A percentile compares a stretch with the other conserved stretches of the same genome.
These are phyloP conservation scores for Pheosia tremula DNA, from an alignment of 2,888 invertebrate species.

Conservation along the genomic window DNA sequence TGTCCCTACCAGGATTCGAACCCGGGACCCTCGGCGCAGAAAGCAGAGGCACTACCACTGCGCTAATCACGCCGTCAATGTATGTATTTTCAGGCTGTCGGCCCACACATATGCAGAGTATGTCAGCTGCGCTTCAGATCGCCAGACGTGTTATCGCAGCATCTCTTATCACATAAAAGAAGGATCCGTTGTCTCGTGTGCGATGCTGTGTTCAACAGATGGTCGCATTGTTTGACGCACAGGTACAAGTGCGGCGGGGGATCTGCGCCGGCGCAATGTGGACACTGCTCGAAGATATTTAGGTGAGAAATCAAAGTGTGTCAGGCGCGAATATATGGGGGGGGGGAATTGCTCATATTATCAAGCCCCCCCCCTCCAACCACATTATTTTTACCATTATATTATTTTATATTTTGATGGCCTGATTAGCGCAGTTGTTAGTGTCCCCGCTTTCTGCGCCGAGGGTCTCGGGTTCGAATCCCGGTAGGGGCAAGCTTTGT, in stretches of 20 bases:
- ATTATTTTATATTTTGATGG: too few relatives aligned
- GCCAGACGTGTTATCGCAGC: slow-evolving; percentile 20
- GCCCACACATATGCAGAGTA: slow-evolving; percentile 19
- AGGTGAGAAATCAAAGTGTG: slow-evolving; percentile 15
- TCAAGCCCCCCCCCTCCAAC: too few relatives aligned
- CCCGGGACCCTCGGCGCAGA: too few relatives aligned
- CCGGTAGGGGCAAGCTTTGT: too few relatives aligned
- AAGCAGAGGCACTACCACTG: neutral
- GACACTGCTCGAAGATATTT: slow-evolving; percentile 25
- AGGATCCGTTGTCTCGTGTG: slow-evolving; percentile 23
- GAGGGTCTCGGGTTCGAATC: too few relatives aligned
- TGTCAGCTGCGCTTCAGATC: slow-evolving; percentile 27
- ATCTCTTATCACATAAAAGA: slow-evolving; percentile 18
- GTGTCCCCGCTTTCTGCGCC: too few relatives aligned
- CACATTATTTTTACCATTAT: too few relatives aligned
- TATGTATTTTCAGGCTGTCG: slow-evolving; percentile 17
- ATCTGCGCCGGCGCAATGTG: slow-evolving; percentile 12
- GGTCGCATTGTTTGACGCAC: slow-evolving; percentile 24
- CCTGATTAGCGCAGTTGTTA: too few relatives aligned
- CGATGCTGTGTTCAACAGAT: slow-evolving; percentile 9
- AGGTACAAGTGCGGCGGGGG: slow-evolving; percentile 25
- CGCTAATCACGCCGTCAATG: neutral
- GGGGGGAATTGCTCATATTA: too few relatives aligned
- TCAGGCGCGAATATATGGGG: too few relatives aligned
- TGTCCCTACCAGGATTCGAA: too few relatives aligned